phyloP scores from a whole-genome alignment of 2,888 invertebrate genomes.

The Pseudanteris insignis region DNA sequence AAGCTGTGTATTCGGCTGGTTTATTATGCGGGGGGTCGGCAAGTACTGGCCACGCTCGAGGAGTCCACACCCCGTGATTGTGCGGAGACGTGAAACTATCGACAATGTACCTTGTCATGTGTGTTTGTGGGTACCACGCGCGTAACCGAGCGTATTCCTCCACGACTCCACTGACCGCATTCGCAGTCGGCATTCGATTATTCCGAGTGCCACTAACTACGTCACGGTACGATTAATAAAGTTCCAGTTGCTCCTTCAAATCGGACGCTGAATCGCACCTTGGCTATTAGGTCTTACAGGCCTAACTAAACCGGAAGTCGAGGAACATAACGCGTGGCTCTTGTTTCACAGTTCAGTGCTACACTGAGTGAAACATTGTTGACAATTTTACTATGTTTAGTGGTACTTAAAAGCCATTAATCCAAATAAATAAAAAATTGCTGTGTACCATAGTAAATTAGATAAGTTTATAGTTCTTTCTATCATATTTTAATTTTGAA shows the following conservation, averaged over 20 bases:
- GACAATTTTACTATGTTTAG: too few relatives aligned
- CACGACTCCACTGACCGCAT: slow-evolving; percentile 46
- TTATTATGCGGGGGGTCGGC: slow-evolving; percentile 40
- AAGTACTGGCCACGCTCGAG: slow-evolving; percentile 44
- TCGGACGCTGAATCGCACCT: slow-evolving; percentile 15
- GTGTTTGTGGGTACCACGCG: slow-evolving; percentile 27
- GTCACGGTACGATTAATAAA: slow-evolving; percentile 44
- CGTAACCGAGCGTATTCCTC: slow-evolving; percentile 25
- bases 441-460: too few relatives aligned
- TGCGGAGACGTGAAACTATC: slow-evolving; percentile 42
- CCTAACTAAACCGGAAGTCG: too few relatives aligned
- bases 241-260: slow-evolving; percentile 25
- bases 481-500: too few relatives aligned
- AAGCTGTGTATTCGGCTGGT: slow-evolving; percentile 23
- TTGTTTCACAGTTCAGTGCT: too few relatives aligned
- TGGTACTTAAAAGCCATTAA: too few relatives aligned
- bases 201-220: slow-evolving; percentile 45
- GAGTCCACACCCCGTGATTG: slow-evolving; percentile 48
- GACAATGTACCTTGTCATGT: slow-evolving; percentile 34
- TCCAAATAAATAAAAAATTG: too few relatives aligned
- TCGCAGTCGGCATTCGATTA: slow-evolving; percentile 44
- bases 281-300: too few relatives aligned
- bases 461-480: too few relatives aligned
- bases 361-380: too few relatives aligned
- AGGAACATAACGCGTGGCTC: too few relatives aligned